phyloP scores from a whole-genome alignment of 2,888 invertebrate genomes.

The Ophioninae sp. region DNA sequence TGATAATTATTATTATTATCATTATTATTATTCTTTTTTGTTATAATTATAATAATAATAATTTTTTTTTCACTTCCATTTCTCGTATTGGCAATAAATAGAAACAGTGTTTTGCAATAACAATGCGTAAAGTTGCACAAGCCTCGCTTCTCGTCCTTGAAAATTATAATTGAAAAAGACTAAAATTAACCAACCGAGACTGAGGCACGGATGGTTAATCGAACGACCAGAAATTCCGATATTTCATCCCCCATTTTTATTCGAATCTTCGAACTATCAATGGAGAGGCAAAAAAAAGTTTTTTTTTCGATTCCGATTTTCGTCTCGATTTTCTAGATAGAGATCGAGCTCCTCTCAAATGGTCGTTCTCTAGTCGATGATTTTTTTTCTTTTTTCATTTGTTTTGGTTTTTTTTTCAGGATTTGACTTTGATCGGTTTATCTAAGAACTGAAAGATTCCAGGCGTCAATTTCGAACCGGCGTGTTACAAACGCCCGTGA shows the following conservation, averaged over 20 bases:
- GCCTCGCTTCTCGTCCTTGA: background rate
- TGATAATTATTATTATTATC: too few species aligned
- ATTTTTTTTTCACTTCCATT: background rate
- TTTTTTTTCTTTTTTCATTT: background rate
- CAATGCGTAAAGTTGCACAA: background rate
- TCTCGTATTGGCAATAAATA: background rate
- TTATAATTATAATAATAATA: too few species aligned
- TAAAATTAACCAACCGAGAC: too few species aligned
- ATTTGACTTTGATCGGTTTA: background rate
- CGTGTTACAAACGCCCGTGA: background rate
- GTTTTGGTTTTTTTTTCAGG: background rate
- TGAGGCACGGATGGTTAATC: background rate
- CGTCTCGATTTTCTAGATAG: too few species aligned
- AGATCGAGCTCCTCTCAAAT: too few species aligned
- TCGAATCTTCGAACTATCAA: background rate
- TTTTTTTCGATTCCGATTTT: too few species aligned
- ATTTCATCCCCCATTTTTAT: background rate
- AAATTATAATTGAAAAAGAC: background rate
- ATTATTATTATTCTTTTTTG: too few species aligned
- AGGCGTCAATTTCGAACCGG: background rate
- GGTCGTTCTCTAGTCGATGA: background rate
- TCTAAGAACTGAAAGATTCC: background rate
- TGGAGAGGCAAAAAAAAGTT: background rate
- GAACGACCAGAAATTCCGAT: background rate
- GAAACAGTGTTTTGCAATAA: background rate